Evolutionary conservation across 2,797 vertebrate species (phyloP).

Genomic region (Acanthiza pusilla): DNA sequence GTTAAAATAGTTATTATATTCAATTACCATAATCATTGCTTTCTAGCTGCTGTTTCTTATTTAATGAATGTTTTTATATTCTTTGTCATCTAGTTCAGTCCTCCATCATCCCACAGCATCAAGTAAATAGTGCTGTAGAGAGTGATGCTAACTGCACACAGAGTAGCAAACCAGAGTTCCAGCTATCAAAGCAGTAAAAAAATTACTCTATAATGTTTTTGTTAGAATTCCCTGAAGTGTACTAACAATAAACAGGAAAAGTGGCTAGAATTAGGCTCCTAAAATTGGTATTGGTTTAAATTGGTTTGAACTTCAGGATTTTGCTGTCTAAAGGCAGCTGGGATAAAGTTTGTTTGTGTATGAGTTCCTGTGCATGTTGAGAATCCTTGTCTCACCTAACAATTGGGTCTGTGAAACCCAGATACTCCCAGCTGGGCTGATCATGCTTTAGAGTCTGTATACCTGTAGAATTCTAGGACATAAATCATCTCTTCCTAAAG

Average conservation of each 20-base stretch:
- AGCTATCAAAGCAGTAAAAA: not conserved
- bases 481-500: not conserved
- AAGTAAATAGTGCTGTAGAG: not conserved
- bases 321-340: not conserved
- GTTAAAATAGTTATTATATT: conserved; percentile 2
- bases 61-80: not conserved
- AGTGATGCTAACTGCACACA: not conserved
- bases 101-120: not conserved
- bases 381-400: not conserved
- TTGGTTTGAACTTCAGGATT: not conserved
- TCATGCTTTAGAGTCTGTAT: not conserved
- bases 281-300: not conserved
- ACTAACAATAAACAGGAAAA: not conserved
- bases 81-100: not conserved
- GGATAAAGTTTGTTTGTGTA: not conserved
- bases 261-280: not conserved
- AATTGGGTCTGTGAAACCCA: not conserved
- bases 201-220: not conserved
- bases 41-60: not conserved
- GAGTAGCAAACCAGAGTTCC: not conserved
- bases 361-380: not conserved
- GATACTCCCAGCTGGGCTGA: not conserved
- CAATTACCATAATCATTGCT: not conserved
- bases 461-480: not conserved
- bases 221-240: not conserved